Conservation (phyloP, 2,113 vertebrate genomes). For the Tympanuchus pallidicinctus region DNA sequence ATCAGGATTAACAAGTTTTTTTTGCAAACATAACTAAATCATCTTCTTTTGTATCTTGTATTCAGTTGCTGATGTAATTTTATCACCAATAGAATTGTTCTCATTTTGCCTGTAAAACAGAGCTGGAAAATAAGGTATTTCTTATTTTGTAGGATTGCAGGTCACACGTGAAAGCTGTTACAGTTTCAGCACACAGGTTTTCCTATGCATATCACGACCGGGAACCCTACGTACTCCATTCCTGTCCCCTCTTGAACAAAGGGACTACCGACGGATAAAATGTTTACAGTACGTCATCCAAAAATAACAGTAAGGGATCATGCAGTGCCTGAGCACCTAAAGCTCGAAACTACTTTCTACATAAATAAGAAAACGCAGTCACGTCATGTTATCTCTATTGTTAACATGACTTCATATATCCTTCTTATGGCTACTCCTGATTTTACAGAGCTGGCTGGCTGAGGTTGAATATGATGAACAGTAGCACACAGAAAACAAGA, state of each 20-base stretch:
- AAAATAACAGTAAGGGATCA: neutral
- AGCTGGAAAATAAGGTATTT: neutral
- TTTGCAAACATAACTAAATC: neutral
- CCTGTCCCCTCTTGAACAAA: neutral
- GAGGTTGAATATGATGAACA: neutral
- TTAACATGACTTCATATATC: neutral
- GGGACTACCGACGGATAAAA: neutral
- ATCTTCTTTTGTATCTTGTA: neutral
- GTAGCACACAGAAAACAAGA: neutral
- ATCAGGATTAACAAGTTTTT: neutral
- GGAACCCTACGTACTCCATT: neutral
- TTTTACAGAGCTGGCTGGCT: neutral
- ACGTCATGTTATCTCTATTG: neutral
- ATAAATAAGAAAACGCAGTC: rapidly evolving
- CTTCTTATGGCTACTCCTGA: neutral
- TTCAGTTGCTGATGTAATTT: neutral
- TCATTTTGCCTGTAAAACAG: neutral
- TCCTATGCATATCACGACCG: neutral
- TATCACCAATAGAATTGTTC: neutral
- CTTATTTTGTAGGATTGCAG: neutral
- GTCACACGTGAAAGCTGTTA: neutral
- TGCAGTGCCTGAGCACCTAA: neutral
- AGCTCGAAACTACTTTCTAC: neutral
- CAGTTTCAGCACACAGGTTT: neutral
- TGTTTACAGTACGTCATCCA: neutral